Evolutionary conservation across 2,797 vertebrate genomes (phyloP), one percentile per base, ranked within the genome.

Genomic region (Emydoidea blandingii): DNA sequence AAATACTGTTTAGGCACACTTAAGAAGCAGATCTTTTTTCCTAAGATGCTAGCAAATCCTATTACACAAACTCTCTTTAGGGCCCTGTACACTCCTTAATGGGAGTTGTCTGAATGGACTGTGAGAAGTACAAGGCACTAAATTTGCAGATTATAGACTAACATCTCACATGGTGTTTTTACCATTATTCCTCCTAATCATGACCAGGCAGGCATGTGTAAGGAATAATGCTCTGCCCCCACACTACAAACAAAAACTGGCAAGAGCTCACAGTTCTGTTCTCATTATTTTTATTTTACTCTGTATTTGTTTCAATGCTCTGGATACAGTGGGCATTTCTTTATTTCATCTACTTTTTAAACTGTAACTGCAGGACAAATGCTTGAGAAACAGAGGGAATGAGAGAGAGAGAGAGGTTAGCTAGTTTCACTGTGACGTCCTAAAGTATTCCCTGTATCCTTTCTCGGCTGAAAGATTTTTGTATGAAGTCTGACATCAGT

Each of bases 231-330:
- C 12, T 68, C 74, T 92, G 27, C 94, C 59, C 47, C 85, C 62
- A 25, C 93, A 83, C 87, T 92, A 68, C 88, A 87, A 95, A 92
- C 54, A 93, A 93, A 96, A 96, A 92, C 9, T 27, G 93, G 23
- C 65, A 79, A 88, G 88, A 92, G 79, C 83, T 83, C 94, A 93
- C 65, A 90, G 89, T 93, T 93, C 88, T 95, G 95, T 96, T 95
- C 95, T 92, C 88, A 56, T 95, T 96, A 95, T 29, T 81, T 97
- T 96, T 91, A 95, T 81, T 97, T 94, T 89, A 92, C 85, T 97
- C 90, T 87, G 81, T 92, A 83, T 90, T 95, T 95, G 95, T 97
- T 95, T 95, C 96, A 97, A 86, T 85, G 89, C 95, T 95, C 79
- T 92, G 88, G 94, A 96, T 89, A 94, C 92, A 94, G 93, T 95